Evolutionary conservation across 2,113 vertebrate species (phyloP).

Genomic region (Manacus vitellinus): DNA sequence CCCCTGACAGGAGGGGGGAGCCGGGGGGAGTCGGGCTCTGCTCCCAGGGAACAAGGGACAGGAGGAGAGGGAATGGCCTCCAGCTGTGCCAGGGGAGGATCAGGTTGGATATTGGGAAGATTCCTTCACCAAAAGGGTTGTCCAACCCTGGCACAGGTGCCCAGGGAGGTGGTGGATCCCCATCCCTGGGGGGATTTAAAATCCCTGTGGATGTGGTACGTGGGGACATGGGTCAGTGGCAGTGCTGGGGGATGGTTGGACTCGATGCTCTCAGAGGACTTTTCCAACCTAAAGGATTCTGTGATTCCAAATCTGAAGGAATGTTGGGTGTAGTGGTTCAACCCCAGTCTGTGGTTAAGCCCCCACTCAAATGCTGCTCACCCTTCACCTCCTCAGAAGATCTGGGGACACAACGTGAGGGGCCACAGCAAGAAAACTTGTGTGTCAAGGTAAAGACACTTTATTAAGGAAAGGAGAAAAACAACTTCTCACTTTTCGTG

Average conservation of each 20-base stretch:
- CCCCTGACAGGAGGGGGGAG: not conserved
- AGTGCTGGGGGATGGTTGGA: not conserved
- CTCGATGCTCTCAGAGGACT: not conserved
- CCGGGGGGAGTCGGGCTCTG: not conserved
- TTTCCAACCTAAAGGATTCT: not conserved
- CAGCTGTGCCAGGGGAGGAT: not conserved
- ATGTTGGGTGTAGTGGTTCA: not conserved
- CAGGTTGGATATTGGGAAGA: not conserved
- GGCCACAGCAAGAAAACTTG: not conserved
- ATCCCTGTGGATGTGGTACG: not conserved
- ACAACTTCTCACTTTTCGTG: not conserved
- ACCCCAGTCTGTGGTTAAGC: accelerated
- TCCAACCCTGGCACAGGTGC: not conserved
- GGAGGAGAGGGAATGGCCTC: not conserved
- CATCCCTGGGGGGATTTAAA: not conserved
- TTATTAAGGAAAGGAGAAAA: not conserved
- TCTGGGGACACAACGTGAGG: not conserved
- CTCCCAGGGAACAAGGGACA: not conserved
- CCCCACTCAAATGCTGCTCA: not conserved
- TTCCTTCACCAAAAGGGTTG: not conserved
- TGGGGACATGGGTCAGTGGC: not conserved
- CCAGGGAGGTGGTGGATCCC: not conserved
- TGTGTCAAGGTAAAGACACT: not conserved
- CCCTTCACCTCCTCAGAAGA: not conserved
- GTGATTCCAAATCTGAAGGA: not conserved